A percentile compares a stretch with the other conserved stretches of the same genome.
Evolutionary conservation across 2,888 invertebrate species (phyloP).

Genomic region (Microplitis manilae): DNA sequence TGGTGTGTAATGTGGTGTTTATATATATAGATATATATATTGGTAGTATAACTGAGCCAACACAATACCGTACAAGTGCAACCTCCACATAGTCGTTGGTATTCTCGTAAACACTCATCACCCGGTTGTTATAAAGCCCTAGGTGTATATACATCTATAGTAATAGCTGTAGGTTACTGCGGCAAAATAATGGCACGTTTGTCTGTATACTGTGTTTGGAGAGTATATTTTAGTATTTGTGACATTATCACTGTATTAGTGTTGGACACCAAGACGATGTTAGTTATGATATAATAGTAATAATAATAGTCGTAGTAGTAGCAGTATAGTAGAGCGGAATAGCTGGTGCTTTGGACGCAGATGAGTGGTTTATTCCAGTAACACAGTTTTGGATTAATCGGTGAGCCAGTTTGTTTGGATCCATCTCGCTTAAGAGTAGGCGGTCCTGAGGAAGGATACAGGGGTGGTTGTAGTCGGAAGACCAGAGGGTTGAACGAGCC

Average conservation of each 20-base stretch:
- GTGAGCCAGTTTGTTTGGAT: conserved; percentile 61
- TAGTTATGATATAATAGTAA: not conserved
- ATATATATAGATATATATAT: not conserved
- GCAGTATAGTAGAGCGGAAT: conserved; percentile 49
- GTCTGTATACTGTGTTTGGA: not conserved
- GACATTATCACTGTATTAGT: not conserved
- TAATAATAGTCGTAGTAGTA: not conserved
- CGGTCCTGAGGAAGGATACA: conserved; percentile 56
- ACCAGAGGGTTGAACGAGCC: conserved; percentile 43
- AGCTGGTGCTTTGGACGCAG: conserved; percentile 51
- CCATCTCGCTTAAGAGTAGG: conserved; percentile 62
- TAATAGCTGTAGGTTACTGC: not conserved
- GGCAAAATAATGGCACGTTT: not conserved
- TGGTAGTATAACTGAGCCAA: conserved; percentile 20
- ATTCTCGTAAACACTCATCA: conserved; percentile 33
- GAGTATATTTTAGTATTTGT: not conserved
- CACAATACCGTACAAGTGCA: conserved; percentile 27
- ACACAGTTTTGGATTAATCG: conserved; percentile 62
- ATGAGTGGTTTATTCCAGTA: conserved; percentile 63
- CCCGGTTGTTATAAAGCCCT: not conserved
- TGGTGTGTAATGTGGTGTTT: not conserved
- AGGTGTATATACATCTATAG: not conserved
- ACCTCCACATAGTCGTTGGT: conserved; percentile 7
- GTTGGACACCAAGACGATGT: not conserved
- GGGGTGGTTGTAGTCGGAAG: conserved; percentile 40